Percentiles rank a stretch among this genome's conserved stretches.
Evolutionary conservation across 1,140 invertebrate species (phyloP).

Genomic region (Drosophila lowei): DNA sequence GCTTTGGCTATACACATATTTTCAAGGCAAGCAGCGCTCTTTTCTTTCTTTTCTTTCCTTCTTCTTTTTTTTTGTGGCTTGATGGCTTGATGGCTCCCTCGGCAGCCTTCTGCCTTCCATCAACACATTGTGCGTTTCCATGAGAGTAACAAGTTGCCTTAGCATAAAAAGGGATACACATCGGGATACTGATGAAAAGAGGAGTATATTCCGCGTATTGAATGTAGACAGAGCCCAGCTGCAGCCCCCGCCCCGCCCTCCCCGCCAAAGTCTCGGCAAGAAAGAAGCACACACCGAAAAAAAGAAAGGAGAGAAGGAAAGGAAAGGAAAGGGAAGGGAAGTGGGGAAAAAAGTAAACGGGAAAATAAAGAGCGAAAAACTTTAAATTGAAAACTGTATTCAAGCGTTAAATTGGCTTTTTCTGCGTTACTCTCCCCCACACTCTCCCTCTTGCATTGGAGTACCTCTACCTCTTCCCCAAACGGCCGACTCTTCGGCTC

Average conservation of each 20-base stretch:
- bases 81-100: slow-evolving; percentile 50
- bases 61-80: slow-evolving; percentile 28
- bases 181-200: too few species aligned
- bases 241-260: neutral
- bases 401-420: slow-evolving; percentile 81
- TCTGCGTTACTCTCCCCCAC: slow-evolving; percentile 54
- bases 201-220: slow-evolving; percentile 16
- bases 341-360: slow-evolving; percentile 9
- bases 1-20: slow-evolving; percentile 55
- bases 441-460: slow-evolving; percentile 8
- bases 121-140: slow-evolving; percentile 47
- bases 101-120: slow-evolving; percentile 8
- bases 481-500: neutral
- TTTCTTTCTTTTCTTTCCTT: neutral
- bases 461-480: slow-evolving; percentile 1
- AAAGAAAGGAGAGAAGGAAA: neutral
- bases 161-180: slow-evolving; percentile 36
- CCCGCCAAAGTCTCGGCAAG: neutral
- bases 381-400: slow-evolving; percentile 82
- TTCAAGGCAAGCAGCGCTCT: slow-evolving; percentile 54
- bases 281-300: slow-evolving; percentile 22
- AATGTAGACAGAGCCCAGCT: slow-evolving; percentile 26
- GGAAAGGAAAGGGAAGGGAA: neutral
- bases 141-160: slow-evolving; percentile 45
- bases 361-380: slow-evolving; percentile 72